These are phyloP conservation scores for Chironomus riparius DNA, from an alignment of 2,888 invertebrate genomes.

Conservation along the genomic window DNA sequence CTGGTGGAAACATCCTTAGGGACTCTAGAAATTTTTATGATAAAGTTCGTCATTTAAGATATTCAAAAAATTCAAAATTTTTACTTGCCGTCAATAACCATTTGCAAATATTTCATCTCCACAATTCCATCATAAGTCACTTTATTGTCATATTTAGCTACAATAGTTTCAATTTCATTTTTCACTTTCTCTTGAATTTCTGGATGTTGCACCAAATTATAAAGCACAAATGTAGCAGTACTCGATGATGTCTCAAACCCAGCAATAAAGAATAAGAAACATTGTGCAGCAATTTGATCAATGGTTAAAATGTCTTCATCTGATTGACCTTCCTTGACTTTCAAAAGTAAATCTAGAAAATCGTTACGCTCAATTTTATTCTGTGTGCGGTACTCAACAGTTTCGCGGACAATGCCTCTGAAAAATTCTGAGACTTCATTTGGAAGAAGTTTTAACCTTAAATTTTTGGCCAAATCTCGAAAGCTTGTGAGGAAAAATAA, in stretches of 20 bases:
- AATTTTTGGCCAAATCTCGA: slow-evolving; percentile 6
- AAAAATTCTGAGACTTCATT: slow-evolving; percentile 29
- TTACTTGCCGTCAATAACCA: neutral
- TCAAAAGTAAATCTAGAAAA: neutral
- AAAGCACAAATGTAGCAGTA: neutral
- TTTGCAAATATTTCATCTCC: slow-evolving; percentile 11
- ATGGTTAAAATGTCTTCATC: neutral
- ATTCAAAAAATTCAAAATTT: neutral
- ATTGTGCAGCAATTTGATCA: slow-evolving; percentile 14
- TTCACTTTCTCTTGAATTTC: slow-evolving; percentile 7
- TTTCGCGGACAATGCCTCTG: slow-evolving; percentile 29
- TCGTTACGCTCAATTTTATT: slow-evolving; percentile 18
- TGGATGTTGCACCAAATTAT: neutral
- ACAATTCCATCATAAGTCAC: neutral
- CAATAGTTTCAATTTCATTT: neutral
- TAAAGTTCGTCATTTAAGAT: too few relatives aligned
- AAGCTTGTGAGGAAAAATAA: neutral
- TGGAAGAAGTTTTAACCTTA: neutral
- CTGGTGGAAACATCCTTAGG: neutral
- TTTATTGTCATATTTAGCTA: neutral
- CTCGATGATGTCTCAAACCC: neutral
- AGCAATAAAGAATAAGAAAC: slow-evolving; percentile 16
- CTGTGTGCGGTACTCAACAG: slow-evolving; percentile 29
- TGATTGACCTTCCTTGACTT: neutral
- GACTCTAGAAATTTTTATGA: neutral